Evolutionary conservation across 2,797 vertebrate species (phyloP).

Genomic region (Alcedo quadribrachys): DNA sequence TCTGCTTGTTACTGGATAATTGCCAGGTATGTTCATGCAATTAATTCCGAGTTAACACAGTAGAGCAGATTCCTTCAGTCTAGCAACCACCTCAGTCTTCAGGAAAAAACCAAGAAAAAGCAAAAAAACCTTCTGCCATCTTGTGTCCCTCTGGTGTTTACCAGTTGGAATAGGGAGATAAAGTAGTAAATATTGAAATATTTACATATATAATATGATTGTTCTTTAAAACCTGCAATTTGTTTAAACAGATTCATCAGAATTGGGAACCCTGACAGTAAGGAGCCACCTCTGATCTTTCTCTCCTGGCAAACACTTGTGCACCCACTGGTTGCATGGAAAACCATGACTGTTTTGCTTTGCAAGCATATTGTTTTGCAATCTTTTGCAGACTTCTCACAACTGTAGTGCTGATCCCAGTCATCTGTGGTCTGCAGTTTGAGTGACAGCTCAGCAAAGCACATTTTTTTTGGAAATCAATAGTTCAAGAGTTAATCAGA

Average conservation of each 20-base stretch:
- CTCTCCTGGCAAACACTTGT: not conserved
- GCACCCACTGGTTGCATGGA: not conserved
- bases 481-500: not conserved
- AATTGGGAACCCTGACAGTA: not conserved
- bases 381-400: not conserved
- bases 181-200: not conserved
- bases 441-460: not conserved
- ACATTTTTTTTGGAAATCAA: not conserved
- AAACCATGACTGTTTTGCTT: not conserved
- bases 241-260: not conserved
- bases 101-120: not conserved
- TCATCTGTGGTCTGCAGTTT: not conserved
- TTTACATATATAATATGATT: not conserved
- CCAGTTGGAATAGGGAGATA: not conserved
- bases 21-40: conserved; percentile 42
- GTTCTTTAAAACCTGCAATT: not conserved
- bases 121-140: conserved; percentile 31
- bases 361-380: not conserved
- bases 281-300: not conserved
- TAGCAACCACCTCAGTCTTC: not conserved
- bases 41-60: not conserved
- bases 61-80: not conserved
- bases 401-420: not conserved
- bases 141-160: not conserved
- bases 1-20: conserved; percentile 43